Conservation (phyloP, 1,140 invertebrate species). For the Drosophila auraria region DNA sequence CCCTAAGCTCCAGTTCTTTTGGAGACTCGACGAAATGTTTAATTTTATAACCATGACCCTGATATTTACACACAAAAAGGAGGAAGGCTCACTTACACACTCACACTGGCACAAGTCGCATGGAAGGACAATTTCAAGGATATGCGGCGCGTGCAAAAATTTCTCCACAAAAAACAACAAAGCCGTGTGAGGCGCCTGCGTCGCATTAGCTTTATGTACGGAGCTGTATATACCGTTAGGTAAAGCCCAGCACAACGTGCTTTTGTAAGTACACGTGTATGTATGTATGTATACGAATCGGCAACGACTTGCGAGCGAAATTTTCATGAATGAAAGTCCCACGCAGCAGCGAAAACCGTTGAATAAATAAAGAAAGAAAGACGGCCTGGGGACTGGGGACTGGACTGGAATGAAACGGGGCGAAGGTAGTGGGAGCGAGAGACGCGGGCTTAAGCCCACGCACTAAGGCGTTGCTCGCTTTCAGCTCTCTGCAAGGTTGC, state of each 20-base stretch:
- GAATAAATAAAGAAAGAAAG: constrained; percentile 30
- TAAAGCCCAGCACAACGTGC: constrained; percentile 36
- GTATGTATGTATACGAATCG: constrained; percentile 28
- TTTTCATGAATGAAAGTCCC: constrained; percentile 85
- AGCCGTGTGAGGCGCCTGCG: constrained; percentile 49
- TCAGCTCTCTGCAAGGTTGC: constrained; percentile 30
- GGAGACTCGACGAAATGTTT: constrained; percentile 78
- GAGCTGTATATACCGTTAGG: constrained; percentile 24
- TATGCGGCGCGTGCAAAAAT: constrained; percentile 80
- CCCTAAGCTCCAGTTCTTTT: constrained; percentile 54
- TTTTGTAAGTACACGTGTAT: constrained; percentile 30
- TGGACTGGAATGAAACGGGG: not conserved
- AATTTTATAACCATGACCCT: constrained; percentile 85
- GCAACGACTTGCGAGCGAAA: constrained; percentile 55
- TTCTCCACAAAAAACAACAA: constrained; percentile 68
- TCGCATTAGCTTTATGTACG: constrained; percentile 30
- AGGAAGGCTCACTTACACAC: constrained; percentile 30
- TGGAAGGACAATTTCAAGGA: constrained; percentile 73
- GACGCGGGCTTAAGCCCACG: constrained; percentile 33
- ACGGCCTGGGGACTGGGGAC: not conserved
- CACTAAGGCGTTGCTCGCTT: constrained; percentile 27
- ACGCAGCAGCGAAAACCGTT: constrained; percentile 60
- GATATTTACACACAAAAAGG: constrained; percentile 72
- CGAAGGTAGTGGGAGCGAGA: not conserved
- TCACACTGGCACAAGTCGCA: constrained; percentile 28